A percentile compares a stretch with the other conserved stretches of the same genome.
Conservation (phyloP, 35 echinoderm and acorn worm genomes). For the Apostichopus californicus region DNA sequence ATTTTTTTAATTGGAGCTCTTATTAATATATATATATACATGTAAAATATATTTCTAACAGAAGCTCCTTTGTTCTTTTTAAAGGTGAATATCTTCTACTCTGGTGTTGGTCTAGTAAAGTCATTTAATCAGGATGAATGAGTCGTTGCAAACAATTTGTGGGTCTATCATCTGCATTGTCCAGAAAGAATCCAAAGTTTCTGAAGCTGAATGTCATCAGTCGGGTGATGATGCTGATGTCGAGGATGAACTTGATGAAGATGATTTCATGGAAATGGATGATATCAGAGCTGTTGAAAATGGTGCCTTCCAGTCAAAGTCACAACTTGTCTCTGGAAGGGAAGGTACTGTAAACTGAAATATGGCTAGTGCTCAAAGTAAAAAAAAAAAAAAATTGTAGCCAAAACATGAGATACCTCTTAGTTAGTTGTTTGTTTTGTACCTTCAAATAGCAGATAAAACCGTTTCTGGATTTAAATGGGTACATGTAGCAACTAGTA, state of each 20-base stretch:
- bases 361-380: too few relatives aligned
- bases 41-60: not conserved
- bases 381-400: not conserved
- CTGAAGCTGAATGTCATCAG: not conserved
- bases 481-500: too few relatives aligned
- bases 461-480: too few relatives aligned
- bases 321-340: not conserved
- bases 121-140: not conserved
- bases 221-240: not conserved
- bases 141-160: not conserved
- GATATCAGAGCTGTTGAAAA: conserved; percentile 4
- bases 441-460: too few relatives aligned
- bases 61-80: not conserved
- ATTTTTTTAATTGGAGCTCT: too few relatives aligned
- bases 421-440: too few relatives aligned
- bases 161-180: not conserved
- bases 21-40: not conserved
- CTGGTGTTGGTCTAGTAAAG: not conserved
- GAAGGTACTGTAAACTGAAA: not conserved
- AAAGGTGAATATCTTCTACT: not conserved
- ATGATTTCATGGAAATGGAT: conserved; percentile 47
- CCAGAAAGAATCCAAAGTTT: not conserved
- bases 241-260: conserved; percentile 12
- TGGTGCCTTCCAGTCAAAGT: conserved; percentile 26
- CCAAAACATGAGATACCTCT: too few relatives aligned